Base-by-base conservation (phyloP, 2,888 invertebrate species). In the Morpho helenor region DNA sequence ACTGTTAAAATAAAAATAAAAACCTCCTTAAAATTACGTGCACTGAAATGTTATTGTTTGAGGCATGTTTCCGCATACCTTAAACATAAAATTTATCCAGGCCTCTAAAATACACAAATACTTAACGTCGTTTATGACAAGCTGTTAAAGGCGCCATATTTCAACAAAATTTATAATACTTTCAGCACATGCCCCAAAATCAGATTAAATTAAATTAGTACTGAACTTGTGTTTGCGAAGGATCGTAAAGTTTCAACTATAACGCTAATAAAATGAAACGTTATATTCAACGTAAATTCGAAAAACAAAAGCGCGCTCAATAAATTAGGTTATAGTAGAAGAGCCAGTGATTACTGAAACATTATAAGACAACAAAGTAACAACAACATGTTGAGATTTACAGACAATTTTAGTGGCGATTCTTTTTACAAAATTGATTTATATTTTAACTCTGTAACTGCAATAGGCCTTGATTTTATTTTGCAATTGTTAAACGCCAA, bases 261-360 rank as follows among this genome's bases (percentile, higher is more conserved):
- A 52, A 58, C 48, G 49, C 48, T 55, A 61, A 56, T 58, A 54
- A 54, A 54, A 57, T 41, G 56, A 23, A 50, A 57, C 70, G 67
- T 71, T 57, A 54, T 54, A 53, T 61, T 49, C 57, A 53, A 54
- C 39, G 57, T 54, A 41, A 74, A 77, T 62, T 80, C 75, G 79
- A 77, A 80, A 82, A 82, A 60, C 62, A 77, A 82, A 80, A 79
- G 69, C 73, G 68, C 62, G 74, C 69, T 74, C 74, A 73, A 83
- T 83, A 82, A 82, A 84, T 84, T 77, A 79, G 70, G 63, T 57
- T 55, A 62, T 49, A 49, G 49, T 5, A 16, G 8, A 44, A 55
- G 55, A 55, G 44, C 10, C 42, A 7, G n/a, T 46, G 22, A 40
- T 40, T 31, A 2, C 5, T 31, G 5, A 31, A 31, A 31, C 31